These are phyloP conservation scores for Pteropus rufus DNA, from an alignment of 2,797 vertebrate genomes.

Conservation along the genomic window DNA sequence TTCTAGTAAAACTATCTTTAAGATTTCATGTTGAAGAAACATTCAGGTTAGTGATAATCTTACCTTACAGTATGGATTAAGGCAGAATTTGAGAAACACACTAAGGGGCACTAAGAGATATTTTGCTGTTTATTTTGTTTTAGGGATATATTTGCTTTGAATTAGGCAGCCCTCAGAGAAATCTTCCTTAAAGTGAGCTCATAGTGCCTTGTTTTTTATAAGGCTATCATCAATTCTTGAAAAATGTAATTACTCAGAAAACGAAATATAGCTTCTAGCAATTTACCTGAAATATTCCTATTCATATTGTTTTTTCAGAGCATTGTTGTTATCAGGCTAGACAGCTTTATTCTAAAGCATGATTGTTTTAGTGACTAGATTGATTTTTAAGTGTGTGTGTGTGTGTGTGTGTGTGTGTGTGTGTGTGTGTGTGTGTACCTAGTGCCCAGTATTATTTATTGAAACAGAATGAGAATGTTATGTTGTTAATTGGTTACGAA, in stretches of 20 bases:
- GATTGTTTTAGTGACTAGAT: constrained; percentile 48
- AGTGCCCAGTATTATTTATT: constrained; percentile 20
- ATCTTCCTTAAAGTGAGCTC: constrained; percentile 25
- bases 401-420: not conserved
- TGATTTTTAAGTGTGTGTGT: constrained; percentile 40
- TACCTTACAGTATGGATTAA: not conserved
- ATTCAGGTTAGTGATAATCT: constrained; percentile 40
- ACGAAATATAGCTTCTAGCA: constrained; percentile 64
- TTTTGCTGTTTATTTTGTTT: constrained; percentile 50
- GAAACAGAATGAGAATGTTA: not conserved
- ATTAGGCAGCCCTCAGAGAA: constrained; percentile 23
- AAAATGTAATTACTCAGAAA: constrained; percentile 69
- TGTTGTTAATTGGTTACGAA: constrained; percentile 13
- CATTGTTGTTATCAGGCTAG: constrained; percentile 3
- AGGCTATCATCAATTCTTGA: constrained; percentile 62
- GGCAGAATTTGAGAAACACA: not conserved
- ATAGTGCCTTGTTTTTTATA: constrained; percentile 49
- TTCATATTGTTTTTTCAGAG: constrained; percentile 42
- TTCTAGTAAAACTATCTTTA: constrained; percentile 73
- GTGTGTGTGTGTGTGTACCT: not conserved
- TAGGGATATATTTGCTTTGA: constrained; percentile 2
- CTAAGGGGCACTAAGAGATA: not conserved
- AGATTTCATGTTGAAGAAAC: constrained; percentile 57
- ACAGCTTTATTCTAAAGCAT: constrained; percentile 27
- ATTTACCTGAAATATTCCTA: constrained; percentile 65